phyloP scores from a whole-genome alignment of 2,888 invertebrate species.

The Philaethria dido region DNA sequence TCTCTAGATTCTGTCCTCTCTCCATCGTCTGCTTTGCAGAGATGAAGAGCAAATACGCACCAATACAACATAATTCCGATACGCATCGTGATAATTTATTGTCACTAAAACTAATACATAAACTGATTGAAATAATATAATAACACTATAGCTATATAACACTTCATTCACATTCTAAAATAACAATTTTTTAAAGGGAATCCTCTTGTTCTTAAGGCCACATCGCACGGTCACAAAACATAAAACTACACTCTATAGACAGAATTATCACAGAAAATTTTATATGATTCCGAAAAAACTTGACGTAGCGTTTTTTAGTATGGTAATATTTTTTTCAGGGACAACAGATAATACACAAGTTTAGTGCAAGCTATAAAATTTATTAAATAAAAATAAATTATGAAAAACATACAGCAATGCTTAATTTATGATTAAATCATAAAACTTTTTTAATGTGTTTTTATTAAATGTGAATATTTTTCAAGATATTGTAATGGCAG shows the following conservation, averaged over 20 bases:
- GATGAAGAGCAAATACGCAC: conserved; percentile 79
- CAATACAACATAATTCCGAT: conserved; percentile 80
- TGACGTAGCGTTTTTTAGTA: conserved; percentile 30
- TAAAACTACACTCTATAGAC: conserved; percentile 54
- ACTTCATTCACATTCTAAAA: conserved; percentile 77
- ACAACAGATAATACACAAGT: conserved; percentile 19
- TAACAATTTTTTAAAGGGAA: conserved; percentile 54
- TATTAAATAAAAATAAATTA: neutral
- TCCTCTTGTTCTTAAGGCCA: conserved; percentile 64
- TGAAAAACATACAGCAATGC: neutral
- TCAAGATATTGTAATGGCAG: neutral
- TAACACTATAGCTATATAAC: conserved; percentile 61
- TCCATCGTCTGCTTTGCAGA: conserved; percentile 77
- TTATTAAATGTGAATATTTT: neutral
- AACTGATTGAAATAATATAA: conserved; percentile 65
- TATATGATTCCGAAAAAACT: conserved; percentile 41
- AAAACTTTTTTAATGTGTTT: neutral
- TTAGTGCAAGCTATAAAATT: neutral
- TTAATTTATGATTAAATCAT: neutral
- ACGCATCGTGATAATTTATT: conserved; percentile 80
- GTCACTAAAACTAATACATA: conserved; percentile 71
- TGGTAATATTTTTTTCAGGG: conserved; percentile 31
- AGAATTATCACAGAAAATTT: conserved; percentile 64
- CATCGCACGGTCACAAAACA: conserved; percentile 70
- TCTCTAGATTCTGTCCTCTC: conserved; percentile 76